Base-by-base conservation (phyloP, 2,888 invertebrate genomes). In the Coenonympha glycerion region DNA sequence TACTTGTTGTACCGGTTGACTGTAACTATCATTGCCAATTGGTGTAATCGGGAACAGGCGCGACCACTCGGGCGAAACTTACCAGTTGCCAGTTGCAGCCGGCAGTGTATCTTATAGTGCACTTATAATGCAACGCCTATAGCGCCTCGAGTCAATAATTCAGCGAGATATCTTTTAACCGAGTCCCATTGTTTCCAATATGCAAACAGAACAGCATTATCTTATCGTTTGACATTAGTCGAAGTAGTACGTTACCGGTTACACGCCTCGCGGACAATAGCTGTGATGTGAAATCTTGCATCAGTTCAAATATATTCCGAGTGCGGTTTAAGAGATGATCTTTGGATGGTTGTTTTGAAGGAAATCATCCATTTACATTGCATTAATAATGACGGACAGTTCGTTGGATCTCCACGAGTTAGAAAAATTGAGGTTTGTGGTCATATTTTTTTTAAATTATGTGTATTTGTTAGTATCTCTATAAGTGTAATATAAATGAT, bases 181-280 rank as follows among this genome's bases (percentile, higher is more conserved):
- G 18, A 51, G 47, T 48, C 63, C 71, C 65, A 69, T 71, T 73
- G 72, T 79, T 69, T 69, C 65, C 69, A 71, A 74, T 72, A 71
- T 69, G 69, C 76, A 74, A 78, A 77, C 72, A 77, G 53, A 64
- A 54, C 41, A 44, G 60, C 59, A 61, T 53, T 80, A 83, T 84
- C 82, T 85, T 85, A 86, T 85, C 85, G 57, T 56, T 52, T 51
- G 57, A 66, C 74, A 79, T 75, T 83, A 75, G 75, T 73, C 61
- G 64, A 64, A 69, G 72, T 64, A 66, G 65, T 69, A 63, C 71
- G 68, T 62, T 60, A 66, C 64, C 54, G 69, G 58, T 56, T 65
- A 70, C 77, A 72, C 76, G 76, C 60, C 63, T 68, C 64, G 65
- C 49, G 64, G 52, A 49, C 57, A 56, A 53, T 61, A 59, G 62